Evolutionary conservation across 2,113 vertebrate genomes (phyloP), one percentile per base, ranked within the genome.

Genomic region (Sebastes fasciatus): DNA sequence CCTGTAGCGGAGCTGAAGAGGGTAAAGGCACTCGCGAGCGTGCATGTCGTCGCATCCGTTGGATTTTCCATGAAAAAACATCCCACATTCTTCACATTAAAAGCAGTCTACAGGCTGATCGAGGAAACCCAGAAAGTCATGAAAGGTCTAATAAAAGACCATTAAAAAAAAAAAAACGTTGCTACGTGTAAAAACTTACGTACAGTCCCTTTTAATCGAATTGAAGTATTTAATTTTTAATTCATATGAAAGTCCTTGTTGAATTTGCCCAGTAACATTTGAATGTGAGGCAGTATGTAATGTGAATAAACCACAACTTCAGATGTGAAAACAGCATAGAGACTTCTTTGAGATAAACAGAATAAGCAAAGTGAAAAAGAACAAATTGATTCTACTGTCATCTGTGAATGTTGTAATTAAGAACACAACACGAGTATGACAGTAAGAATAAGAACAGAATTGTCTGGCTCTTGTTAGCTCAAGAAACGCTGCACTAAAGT

Each of bases 361-460:
- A 64, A 63, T 9, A 16, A 23, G 2, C 3, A 17, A 66, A 60
- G 1, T 45, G 23, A 40, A 23, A 70, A 66, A 60, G 6, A 40
- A 45, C 11, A 69, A 45, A 19, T 26, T 42, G 8, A 49, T 21
- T 45, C 40, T 60, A 48, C 17, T 51, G 46, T 74, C 66, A 43
- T 12, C 45, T 67, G 26, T 73, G 46, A 13, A 52, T 49, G 57
- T 69, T 43, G 46, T 21, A 67, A 54, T 70, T 16, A 71, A 17
- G 8, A 46, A 34, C 60, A 65, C 6, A 68, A 67, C 62, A 17
- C 21, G 17, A 26, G 63, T n/a, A 14, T 4, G 54, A 14, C 62
- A 19, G 26, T 3, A 4, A 8, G 48, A 17, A 65, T 10, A 21
- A 52, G 52, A 52, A 14, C 16, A 21, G 14, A 17, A 34, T n/a